Evolutionary conservation across 1,140 invertebrate species (phyloP).

Genomic region (Brachionus paranguensis): DNA sequence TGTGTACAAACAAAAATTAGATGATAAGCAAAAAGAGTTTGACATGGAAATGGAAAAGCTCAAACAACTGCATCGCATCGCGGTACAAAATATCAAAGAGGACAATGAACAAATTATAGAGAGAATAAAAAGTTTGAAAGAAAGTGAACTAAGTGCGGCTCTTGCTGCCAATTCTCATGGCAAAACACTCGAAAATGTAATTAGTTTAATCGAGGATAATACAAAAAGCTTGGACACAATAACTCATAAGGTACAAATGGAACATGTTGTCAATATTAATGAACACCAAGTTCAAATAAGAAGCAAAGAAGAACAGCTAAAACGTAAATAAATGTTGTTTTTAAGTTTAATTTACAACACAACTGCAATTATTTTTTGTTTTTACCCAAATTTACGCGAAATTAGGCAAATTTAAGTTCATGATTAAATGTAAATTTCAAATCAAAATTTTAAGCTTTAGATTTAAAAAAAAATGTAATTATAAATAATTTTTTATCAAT

Average conservation of each 20-base stretch:
- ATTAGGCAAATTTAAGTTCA: too few relatives aligned
- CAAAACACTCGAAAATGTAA: constrained; percentile 5
- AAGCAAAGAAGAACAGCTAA: constrained; percentile 35
- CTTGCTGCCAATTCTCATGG: constrained; percentile 32
- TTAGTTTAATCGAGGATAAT: constrained; percentile 25
- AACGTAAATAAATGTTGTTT: neutral
- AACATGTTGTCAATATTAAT: neutral
- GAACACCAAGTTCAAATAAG: constrained; percentile 20
- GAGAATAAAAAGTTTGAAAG: constrained; percentile 19
- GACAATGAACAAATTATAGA: constrained; percentile 20
- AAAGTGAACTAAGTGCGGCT: constrained; percentile 1
- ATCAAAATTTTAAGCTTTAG: too few relatives aligned
- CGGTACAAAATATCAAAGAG: constrained; percentile 18
- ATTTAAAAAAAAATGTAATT: too few relatives aligned
- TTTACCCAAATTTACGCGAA: too few relatives aligned
- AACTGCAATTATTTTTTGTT: too few relatives aligned
- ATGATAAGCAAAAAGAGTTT: constrained; percentile 12
- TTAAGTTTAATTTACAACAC: neutral
- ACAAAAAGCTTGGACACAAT: constrained; percentile 23
- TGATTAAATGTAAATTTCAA: too few relatives aligned
- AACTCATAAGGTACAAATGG: constrained; percentile 22
- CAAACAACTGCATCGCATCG: neutral
- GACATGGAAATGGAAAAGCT: constrained; percentile 30
- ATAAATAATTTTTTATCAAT: too few relatives aligned
- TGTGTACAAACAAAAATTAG: constrained; percentile 30